These are phyloP conservation scores for Pasiphila rectangulata DNA, from an alignment of 2,888 invertebrate genomes.

Conservation along the genomic window DNA sequence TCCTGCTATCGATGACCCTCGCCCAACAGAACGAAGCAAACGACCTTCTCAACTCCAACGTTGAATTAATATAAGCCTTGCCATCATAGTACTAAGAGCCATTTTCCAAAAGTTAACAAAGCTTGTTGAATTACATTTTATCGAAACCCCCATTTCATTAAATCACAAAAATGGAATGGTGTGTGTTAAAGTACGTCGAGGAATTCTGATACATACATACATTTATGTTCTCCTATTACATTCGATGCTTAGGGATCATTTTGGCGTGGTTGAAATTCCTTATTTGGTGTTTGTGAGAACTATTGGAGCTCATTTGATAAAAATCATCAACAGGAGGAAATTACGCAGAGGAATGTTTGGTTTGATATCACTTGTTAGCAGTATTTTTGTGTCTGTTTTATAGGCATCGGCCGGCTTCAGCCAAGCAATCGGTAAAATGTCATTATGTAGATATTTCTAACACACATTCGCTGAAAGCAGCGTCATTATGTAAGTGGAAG, in stretches of 20 bases:
- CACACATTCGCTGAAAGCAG: no score
- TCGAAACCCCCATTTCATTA: slow-evolving; percentile 45
- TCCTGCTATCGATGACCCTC: slow-evolving; percentile 55
- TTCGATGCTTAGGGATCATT: slow-evolving; percentile 76
- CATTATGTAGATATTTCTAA: slow-evolving; percentile 27
- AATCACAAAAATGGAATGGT: slow-evolving; percentile 60
- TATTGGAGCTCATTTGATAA: slow-evolving; percentile 43
- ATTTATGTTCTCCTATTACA: slow-evolving; percentile 67
- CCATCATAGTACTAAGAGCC: slow-evolving; percentile 6
- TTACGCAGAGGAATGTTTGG: slow-evolving; percentile 53
- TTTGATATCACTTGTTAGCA: slow-evolving; percentile 43
- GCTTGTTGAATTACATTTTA: slow-evolving; percentile 34
- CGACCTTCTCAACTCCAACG: slow-evolving; percentile 39
- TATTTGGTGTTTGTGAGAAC: slow-evolving; percentile 48
- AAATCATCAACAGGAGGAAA: slow-evolving; percentile 57
- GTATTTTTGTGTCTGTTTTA: slow-evolving; percentile 51
- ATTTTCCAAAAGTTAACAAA: slow-evolving; percentile 11
- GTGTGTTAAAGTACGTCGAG: slow-evolving; percentile 60
- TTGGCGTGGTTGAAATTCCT: slow-evolving; percentile 75
- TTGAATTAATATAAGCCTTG: slow-evolving; percentile 17
- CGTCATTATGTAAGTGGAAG: no score
- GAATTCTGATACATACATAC: slow-evolving; percentile 63
- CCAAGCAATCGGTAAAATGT: no score
- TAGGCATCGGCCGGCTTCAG: slow-evolving; percentile 36
- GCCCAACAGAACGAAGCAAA: slow-evolving; percentile 51